phyloP scores from a whole-genome alignment of 2,888 invertebrate genomes.

The Drosophila percnosoma region DNA sequence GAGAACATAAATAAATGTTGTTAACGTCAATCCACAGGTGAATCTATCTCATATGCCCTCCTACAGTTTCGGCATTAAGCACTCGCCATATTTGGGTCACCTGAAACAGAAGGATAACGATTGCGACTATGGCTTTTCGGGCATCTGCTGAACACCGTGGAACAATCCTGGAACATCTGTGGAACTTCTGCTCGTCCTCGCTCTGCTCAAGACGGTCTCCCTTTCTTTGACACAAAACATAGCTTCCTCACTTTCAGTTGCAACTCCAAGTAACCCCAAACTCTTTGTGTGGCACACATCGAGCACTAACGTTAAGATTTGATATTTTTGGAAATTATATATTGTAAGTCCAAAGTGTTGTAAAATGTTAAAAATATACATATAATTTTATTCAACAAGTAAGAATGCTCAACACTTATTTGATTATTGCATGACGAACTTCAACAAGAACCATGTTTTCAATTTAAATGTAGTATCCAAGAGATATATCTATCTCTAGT shows the following conservation, averaged over 20 bases:
- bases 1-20: not conserved
- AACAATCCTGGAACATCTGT: not conserved
- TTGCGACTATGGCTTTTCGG: slow-evolving; percentile 79
- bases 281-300: slow-evolving; percentile 36
- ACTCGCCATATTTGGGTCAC: slow-evolving; percentile 90
- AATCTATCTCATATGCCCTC: slow-evolving; percentile 88
- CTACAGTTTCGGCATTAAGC: slow-evolving; percentile 94
- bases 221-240: not conserved
- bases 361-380: slow-evolving; percentile 62
- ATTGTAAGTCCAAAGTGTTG: slow-evolving; percentile 65
- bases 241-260: slow-evolving; percentile 55
- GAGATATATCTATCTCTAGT: not conserved
- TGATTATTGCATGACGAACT: not conserved
- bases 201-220: slow-evolving; percentile 66
- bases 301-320: slow-evolving; percentile 67
- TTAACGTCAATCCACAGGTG: slow-evolving; percentile 85
- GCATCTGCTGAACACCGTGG: slow-evolving; percentile 73
- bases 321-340: slow-evolving; percentile 54
- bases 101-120: slow-evolving; percentile 76
- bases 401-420: not conserved
- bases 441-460: not conserved
- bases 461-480: not conserved
- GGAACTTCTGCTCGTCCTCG: slow-evolving; percentile 16
- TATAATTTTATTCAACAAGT: not conserved
- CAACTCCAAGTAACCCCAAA: slow-evolving; percentile 38